These are phyloP conservation scores for Trematomus loennbergii DNA, from an alignment of 2,113 vertebrate genomes.

Conservation along the genomic window DNA sequence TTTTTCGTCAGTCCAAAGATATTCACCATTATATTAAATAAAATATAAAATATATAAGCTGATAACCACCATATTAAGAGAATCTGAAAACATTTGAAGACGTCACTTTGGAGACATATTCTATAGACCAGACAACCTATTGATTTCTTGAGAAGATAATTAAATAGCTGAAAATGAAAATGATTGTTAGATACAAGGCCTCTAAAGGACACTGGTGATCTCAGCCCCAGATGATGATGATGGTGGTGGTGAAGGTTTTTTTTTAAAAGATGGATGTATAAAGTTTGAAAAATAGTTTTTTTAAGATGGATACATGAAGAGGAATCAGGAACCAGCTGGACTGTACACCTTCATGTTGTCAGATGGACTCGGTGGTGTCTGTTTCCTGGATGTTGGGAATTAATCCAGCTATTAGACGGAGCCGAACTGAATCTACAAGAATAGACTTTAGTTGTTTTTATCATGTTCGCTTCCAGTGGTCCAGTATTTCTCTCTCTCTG, in stretches of 20 bases:
- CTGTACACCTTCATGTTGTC: background rate
- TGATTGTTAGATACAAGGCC: background rate
- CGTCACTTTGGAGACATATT: background rate
- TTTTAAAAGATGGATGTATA: constrained; percentile 4
- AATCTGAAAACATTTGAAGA: background rate
- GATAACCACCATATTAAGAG: too few species aligned
- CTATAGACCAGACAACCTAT: background rate
- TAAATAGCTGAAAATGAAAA: background rate
- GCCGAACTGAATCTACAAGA: constrained; percentile 1
- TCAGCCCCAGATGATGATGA: background rate
- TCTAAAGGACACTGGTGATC: background rate
- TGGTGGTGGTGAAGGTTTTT: background rate
- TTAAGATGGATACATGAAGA: background rate
- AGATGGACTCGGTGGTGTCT: background rate
- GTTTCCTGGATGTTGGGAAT: background rate
- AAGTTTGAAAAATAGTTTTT: background rate
- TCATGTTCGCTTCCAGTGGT: constrained; percentile 53
- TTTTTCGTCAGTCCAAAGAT: too few species aligned
- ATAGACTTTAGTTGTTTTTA: constrained; percentile 41
- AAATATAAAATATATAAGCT: too few species aligned
- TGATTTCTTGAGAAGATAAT: background rate
- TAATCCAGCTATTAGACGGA: constrained; percentile 46
- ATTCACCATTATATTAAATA: too few species aligned
- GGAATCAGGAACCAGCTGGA: constrained; percentile 2
- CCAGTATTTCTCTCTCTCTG: constrained; percentile 49